Conservation (phyloP, 2,113 vertebrate genomes). For the Dicrurus megarhynchus region DNA sequence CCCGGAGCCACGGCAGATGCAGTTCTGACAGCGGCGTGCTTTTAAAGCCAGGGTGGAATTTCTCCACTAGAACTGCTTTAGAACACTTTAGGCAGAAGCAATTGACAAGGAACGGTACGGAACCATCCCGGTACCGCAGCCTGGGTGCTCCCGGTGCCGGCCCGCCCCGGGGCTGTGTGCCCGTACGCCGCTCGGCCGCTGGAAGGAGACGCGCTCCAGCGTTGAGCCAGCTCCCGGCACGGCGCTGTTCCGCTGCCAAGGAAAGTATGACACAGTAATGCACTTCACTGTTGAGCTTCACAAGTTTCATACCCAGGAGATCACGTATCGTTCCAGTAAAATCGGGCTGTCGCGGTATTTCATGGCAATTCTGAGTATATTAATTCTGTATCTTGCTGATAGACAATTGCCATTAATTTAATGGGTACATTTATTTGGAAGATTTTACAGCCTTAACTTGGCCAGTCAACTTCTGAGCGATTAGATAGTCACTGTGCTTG, state of each 20-base stretch:
- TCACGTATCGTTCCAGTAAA: accelerated
- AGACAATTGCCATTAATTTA: too few species aligned
- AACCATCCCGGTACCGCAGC: accelerated
- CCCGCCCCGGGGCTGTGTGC: neutral
- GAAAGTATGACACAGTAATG: accelerated
- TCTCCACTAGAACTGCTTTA: neutral
- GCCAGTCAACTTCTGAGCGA: neutral
- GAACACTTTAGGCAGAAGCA: neutral
- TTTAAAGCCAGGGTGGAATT: neutral
- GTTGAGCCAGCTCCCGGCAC: accelerated
- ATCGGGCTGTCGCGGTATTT: accelerated
- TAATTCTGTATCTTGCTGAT: neutral
- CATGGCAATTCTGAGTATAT: accelerated
- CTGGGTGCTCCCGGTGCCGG: neutral
- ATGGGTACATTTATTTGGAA: too few species aligned
- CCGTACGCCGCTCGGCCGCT: neutral
- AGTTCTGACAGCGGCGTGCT: neutral
- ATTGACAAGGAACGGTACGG: accelerated
- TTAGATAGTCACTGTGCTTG: neutral
- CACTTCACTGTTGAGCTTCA: accelerated
- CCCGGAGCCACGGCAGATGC: neutral
- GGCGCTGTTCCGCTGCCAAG: neutral
- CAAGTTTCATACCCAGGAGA: accelerated
- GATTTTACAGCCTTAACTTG: neutral
- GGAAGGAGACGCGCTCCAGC: neutral